A percentile compares a stretch with the other conserved stretches of the same genome.
phyloP scores from a whole-genome alignment of 2,113 vertebrate genomes.

The Macroglossus sobrinus region DNA sequence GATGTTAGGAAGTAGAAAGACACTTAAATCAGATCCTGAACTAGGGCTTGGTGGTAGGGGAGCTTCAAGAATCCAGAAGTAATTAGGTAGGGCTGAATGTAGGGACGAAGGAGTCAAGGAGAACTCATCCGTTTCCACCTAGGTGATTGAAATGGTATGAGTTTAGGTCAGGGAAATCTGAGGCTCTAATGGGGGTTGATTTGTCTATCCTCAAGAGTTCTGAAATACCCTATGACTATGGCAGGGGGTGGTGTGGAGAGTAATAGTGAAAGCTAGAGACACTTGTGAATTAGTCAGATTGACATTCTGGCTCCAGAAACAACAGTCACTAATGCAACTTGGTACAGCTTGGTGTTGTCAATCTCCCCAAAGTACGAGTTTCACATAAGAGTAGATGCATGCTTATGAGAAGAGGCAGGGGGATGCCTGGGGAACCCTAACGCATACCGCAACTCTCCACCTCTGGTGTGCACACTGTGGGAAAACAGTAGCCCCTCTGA shows the following conservation, averaged over 20 bases:
- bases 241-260: not conserved
- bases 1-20: not conserved
- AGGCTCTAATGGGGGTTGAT: not conserved
- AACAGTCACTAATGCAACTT: not conserved
- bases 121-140: not conserved
- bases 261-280: not conserved
- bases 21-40: not conserved
- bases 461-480: not conserved
- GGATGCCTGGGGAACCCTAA: not conserved
- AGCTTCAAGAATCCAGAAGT: not conserved
- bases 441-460: not conserved
- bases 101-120: not conserved
- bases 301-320: not conserved
- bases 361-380: not conserved
- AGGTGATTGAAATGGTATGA: not conserved
- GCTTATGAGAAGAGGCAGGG: not conserved
- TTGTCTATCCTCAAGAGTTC: not conserved
- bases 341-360: not conserved
- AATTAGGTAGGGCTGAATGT: not conserved
- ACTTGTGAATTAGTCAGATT: not conserved
- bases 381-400: not conserved
- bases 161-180: not conserved
- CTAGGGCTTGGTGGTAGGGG: not conserved
- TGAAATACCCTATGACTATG: not conserved
- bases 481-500: not conserved